Evolutionary conservation across 2,113 vertebrate species (phyloP).

Genomic region (Neolamprologus variostigma): DNA sequence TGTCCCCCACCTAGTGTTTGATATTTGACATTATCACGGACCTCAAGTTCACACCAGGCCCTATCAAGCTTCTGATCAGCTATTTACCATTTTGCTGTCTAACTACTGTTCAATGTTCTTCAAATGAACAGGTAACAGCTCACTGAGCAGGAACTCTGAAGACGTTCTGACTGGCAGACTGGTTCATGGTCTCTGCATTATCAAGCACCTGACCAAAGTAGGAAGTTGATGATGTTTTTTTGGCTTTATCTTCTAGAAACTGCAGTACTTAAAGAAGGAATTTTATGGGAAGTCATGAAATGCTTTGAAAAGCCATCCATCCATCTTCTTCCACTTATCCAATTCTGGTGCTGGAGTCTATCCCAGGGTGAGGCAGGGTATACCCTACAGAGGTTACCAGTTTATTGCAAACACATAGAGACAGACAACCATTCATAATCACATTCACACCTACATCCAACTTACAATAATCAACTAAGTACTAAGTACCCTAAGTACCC

Average conservation of each 20-base stretch:
- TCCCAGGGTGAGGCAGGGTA: background rate
- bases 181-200: background rate
- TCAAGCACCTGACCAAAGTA: background rate
- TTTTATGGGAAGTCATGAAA: accelerated
- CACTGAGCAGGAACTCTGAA: background rate
- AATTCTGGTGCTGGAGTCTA: background rate
- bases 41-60: background rate
- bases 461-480: background rate
- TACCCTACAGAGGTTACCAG: background rate
- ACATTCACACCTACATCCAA: background rate
- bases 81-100: background rate
- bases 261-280: background rate
- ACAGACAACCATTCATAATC: background rate
- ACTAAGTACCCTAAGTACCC: background rate
- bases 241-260: background rate
- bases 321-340: background rate
- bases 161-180: background rate
- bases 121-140: background rate
- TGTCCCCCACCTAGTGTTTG: background rate
- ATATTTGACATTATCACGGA: background rate
- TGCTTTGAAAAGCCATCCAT: background rate
- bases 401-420: background rate
- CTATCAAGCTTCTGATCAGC: background rate
- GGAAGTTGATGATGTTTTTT: background rate
- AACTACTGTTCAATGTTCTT: background rate